phyloP scores from a whole-genome alignment of 2,888 invertebrate species.

The Gymnocheta viridis region DNA sequence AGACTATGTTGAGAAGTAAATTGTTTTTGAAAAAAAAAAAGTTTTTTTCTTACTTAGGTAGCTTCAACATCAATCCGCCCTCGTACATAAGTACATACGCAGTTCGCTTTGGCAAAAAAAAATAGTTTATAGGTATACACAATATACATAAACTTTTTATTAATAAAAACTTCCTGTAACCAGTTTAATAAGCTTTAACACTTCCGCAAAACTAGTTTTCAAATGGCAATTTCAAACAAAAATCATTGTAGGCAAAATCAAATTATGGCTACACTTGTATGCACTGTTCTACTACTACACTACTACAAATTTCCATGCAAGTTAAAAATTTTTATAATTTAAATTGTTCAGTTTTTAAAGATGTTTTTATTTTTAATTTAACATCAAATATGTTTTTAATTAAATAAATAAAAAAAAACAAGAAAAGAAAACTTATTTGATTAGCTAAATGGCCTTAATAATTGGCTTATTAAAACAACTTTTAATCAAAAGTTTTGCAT shows the following conservation, averaged over 20 bases:
- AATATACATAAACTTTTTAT: too few species aligned
- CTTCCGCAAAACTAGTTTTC: background rate
- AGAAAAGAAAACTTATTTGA: background rate
- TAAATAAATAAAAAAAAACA: too few species aligned
- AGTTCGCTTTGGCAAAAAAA: too few species aligned
- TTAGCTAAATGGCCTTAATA: background rate
- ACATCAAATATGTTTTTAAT: background rate
- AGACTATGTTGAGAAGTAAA: too few species aligned
- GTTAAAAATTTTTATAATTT: background rate
- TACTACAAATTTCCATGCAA: background rate
- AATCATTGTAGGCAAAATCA: background rate
- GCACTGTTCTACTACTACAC: background rate
- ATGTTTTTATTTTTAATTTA: too few species aligned
- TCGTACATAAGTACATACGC: too few species aligned
- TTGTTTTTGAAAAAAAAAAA: too few species aligned
- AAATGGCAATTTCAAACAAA: too few species aligned
- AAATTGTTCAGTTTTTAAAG: background rate
- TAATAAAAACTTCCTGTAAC: background rate
- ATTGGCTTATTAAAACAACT: background rate
- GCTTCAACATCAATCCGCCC: too few species aligned
- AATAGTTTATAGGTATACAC: too few species aligned
- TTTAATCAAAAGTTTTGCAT: background rate
- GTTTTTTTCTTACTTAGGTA: too few species aligned
- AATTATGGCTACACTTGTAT: too few species aligned
- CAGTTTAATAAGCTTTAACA: background rate